Percentiles rank a stretch among this genome's conserved stretches.
These are phyloP conservation scores for Sebastes fasciatus DNA, from an alignment of 2,113 vertebrate species.

Conservation along the genomic window DNA sequence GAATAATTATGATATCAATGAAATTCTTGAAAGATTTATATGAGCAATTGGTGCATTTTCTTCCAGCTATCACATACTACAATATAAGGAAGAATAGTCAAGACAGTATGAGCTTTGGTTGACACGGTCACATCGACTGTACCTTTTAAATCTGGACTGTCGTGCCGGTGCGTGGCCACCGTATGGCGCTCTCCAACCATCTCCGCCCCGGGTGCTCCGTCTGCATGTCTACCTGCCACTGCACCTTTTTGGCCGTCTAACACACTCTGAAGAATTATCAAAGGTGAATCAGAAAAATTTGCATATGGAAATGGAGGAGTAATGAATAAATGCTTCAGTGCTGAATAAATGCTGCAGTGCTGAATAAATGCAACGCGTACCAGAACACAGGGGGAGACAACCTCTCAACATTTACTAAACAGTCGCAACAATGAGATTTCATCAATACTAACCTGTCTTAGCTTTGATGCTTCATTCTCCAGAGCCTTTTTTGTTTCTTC, in stretches of 20 bases:
- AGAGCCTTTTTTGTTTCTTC: conserved; percentile 91
- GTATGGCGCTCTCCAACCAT: conserved; percentile 75
- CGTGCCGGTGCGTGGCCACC: conserved; percentile 69
- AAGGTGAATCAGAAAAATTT: background rate
- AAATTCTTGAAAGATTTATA: background rate
- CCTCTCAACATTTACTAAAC: background rate
- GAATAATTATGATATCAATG: background rate
- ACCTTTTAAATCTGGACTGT: conserved; percentile 82
- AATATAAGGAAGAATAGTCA: background rate
- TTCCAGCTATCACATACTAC: background rate
- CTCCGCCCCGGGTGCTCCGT: conserved; percentile 50
- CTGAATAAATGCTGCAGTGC: background rate
- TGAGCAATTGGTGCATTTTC: conserved; percentile 3
- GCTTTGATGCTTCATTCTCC: conserved; percentile 75
- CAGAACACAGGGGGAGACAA: background rate
- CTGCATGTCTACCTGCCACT: conserved; percentile 37
- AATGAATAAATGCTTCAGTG: background rate
- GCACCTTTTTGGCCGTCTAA: conserved; percentile 56
- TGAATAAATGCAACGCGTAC: background rate
- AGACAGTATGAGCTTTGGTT: no score
- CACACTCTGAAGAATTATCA: conserved; percentile 58
- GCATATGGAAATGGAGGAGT: background rate
- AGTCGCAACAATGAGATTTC: background rate
- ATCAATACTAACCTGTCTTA: conserved; percentile 72
- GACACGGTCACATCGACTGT: background rate